Conservation (phyloP, 2,888 invertebrate species). For the Fragum fragum region DNA sequence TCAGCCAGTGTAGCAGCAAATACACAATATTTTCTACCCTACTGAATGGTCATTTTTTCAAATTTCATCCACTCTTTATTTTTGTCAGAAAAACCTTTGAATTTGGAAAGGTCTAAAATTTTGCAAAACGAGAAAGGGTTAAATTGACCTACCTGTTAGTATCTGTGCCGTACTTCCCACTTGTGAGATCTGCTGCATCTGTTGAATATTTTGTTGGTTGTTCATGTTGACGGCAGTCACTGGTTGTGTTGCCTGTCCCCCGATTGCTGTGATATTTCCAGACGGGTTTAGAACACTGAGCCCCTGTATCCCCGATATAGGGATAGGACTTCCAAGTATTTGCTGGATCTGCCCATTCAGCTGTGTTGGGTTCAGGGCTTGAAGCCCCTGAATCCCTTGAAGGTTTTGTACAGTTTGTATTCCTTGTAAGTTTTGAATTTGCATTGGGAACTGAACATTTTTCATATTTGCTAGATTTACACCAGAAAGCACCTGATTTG, state of each 20-base stretch:
- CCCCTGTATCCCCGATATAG: conserved; percentile 56
- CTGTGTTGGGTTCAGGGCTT: conserved; percentile 74
- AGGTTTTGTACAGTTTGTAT: conserved; percentile 73
- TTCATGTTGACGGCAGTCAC: conserved; percentile 43
- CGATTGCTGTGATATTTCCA: conserved; percentile 45
- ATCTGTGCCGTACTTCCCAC: conserved; percentile 48
- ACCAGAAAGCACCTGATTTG: conserved; percentile 74
- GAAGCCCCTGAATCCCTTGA: conserved; percentile 76
- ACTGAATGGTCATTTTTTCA: no score
- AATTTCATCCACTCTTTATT: no score
- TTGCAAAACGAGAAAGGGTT: no score
- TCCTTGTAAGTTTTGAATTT: conserved; percentile 79
- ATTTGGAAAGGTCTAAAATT: no score
- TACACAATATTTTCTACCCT: no score
- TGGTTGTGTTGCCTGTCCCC: conserved; percentile 50
- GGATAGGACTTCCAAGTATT: conserved; percentile 53
- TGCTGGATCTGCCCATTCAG: conserved; percentile 76
- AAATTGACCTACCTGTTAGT: conserved; percentile 48
- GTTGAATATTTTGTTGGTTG: conserved; percentile 62
- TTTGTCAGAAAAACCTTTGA: no score
- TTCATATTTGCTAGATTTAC: conserved; percentile 76
- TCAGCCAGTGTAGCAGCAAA: no score
- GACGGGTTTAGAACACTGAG: conserved; percentile 48
- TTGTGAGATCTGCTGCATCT: conserved; percentile 35
- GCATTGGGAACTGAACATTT: conserved; percentile 74